phyloP scores from a whole-genome alignment of 2,797 vertebrate genomes.

The Sebastolobus alascanus region DNA sequence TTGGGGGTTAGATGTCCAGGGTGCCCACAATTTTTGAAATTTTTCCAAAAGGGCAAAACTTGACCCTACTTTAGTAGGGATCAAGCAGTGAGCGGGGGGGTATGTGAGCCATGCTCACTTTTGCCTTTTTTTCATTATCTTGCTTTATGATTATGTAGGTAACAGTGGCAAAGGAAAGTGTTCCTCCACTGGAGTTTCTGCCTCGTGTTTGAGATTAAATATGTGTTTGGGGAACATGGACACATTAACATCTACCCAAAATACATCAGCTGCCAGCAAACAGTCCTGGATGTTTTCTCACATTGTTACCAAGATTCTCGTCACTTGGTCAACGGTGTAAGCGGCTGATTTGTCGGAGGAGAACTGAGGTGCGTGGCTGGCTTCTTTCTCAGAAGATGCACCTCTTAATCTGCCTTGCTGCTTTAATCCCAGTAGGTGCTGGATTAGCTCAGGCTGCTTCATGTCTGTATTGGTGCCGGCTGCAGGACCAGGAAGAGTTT shows the following conservation, averaged over 20 bases:
- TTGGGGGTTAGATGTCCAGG: too few species aligned
- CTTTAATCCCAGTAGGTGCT: slow-evolving; percentile 43
- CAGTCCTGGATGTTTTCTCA: not conserved
- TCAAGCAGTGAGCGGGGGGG: too few species aligned
- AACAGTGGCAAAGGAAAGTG: not conserved
- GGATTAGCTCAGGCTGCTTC: slow-evolving; percentile 45
- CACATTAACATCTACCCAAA: not conserved
- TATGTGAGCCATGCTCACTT: too few species aligned
- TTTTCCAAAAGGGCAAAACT: too few species aligned
- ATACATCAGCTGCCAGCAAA: not conserved
- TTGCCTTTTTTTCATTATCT: too few species aligned
- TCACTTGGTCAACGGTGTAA: not conserved
- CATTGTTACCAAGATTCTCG: not conserved
- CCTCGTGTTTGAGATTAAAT: not conserved
- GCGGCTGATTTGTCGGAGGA: not conserved
- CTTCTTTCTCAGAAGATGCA: slow-evolving; percentile 12
- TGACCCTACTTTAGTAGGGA: too few species aligned
- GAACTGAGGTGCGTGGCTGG: not conserved
- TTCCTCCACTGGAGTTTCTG: not conserved
- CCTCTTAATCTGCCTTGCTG: slow-evolving; percentile 29
- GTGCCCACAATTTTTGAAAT: too few species aligned
- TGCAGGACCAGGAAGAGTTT: not conserved
- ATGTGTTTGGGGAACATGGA: not conserved
- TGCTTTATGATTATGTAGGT: not conserved
- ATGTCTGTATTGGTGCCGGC: not conserved